A percentile compares a stretch with the other conserved stretches of the same genome.
Evolutionary conservation across 2,113 vertebrate species (phyloP).

Genomic region (Micronisus gabar): DNA sequence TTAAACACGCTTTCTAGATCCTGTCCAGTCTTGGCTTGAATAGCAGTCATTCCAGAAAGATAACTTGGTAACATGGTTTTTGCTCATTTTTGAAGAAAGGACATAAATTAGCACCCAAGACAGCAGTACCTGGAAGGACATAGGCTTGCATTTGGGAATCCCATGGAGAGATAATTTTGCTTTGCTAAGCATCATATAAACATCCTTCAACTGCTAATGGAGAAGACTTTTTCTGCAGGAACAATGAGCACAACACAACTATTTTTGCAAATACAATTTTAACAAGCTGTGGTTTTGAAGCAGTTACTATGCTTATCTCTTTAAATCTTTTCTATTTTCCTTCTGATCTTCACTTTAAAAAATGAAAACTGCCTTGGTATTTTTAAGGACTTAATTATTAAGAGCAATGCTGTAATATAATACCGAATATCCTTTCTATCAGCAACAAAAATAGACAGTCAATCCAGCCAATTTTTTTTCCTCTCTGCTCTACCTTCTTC

Average conservation of each 20-base stretch:
- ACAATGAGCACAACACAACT: not conserved
- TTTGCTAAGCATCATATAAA: not conserved
- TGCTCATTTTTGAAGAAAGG: not conserved
- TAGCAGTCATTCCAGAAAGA: not conserved
- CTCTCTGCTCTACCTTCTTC: not conserved
- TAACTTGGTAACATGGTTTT: fast-evolving
- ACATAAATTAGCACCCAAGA: not conserved
- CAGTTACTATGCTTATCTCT: not conserved
- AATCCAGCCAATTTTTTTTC: not conserved
- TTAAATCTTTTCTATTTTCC: not conserved
- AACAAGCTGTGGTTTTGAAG: not conserved
- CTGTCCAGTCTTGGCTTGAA: no score
- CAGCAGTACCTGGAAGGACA: not conserved
- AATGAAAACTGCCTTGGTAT: not conserved
- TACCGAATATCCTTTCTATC: fast-evolving
- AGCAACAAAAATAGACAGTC: not conserved
- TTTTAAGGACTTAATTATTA: not conserved
- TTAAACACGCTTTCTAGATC: not conserved
- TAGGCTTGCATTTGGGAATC: not conserved
- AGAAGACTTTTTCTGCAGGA: not conserved
- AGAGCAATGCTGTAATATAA: not conserved
- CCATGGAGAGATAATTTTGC: not conserved
- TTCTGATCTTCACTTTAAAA: not conserved
- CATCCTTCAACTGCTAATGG: fast-evolving
- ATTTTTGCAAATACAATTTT: not conserved